A percentile compares a stretch with the other conserved stretches of the same genome.
phyloP scores from a whole-genome alignment of 2,797 vertebrate species.

The Sebastiscus albofasciatus region DNA sequence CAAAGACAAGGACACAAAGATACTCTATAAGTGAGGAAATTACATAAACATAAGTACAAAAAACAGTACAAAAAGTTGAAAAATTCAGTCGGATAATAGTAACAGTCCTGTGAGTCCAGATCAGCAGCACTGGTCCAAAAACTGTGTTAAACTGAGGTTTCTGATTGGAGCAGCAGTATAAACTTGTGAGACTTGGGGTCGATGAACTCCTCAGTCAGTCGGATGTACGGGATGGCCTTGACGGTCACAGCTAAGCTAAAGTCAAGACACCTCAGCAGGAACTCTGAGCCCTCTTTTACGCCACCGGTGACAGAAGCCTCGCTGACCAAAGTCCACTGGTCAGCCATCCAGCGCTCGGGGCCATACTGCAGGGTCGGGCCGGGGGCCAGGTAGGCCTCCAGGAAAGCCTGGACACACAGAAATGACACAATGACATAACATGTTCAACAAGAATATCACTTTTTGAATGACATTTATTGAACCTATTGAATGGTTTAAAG shows the following conservation, averaged over 20 bases:
- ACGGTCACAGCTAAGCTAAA: constrained; percentile 92
- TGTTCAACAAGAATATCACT: not conserved
- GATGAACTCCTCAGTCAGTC: constrained; percentile 92
- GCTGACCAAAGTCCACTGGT: constrained; percentile 94
- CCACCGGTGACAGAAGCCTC: constrained; percentile 93
- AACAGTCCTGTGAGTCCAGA: constrained; percentile 71
- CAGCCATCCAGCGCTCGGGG: constrained; percentile 91
- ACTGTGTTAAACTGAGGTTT: constrained; percentile 89
- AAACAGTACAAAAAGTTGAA: constrained; percentile 71
- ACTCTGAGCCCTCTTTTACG: constrained; percentile 88
- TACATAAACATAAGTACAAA: constrained; percentile 62
- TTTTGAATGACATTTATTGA: not conserved
- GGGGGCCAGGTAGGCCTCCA: constrained; percentile 92
- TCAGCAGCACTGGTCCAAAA: constrained; percentile 25
- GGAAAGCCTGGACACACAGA: constrained; percentile 88
- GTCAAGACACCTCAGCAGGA: constrained; percentile 93
- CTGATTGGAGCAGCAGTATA: constrained; percentile 93
- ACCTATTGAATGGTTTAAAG: not conserved
- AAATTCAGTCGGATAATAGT: constrained; percentile 29
- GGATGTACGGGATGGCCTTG: constrained; percentile 93
- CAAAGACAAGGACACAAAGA: constrained; percentile 48
- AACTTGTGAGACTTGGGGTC: constrained; percentile 98
- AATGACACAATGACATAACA: not conserved
- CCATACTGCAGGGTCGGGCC: constrained; percentile 94
- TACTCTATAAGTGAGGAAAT: constrained; percentile 41